Conservation (phyloP, 2,797 vertebrate species). For the Pseudocheirus occidentalis region DNA sequence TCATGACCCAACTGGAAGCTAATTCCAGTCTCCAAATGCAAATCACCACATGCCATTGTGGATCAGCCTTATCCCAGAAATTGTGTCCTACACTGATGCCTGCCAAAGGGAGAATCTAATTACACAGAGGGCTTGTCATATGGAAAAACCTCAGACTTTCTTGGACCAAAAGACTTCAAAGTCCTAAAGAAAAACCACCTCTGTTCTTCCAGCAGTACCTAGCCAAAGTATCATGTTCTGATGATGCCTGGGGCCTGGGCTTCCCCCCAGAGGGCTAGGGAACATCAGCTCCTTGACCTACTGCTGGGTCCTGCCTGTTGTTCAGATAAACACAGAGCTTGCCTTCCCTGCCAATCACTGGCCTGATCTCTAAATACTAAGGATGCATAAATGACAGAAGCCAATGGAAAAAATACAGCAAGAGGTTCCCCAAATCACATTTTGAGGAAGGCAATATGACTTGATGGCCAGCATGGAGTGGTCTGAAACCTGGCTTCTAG, state of each 20-base stretch:
- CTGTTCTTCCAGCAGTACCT: background rate
- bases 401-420: background rate
- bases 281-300: background rate
- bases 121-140: background rate
- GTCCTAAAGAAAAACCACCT: background rate
- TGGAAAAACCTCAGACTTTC: slow-evolving; percentile 27
- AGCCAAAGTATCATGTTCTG: background rate
- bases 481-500: background rate
- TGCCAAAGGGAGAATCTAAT: slow-evolving; percentile 9
- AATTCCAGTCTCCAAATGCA: background rate
- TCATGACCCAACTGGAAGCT: rapidly evolving
- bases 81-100: rapidly evolving
- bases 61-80: background rate
- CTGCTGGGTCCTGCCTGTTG: background rate
- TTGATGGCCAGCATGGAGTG: background rate
- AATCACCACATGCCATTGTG: background rate
- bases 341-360: background rate
- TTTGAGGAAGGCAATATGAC: background rate
- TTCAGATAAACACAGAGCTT: background rate
- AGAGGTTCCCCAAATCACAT: background rate
- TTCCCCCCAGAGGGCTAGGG: background rate
- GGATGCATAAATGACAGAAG: background rate
- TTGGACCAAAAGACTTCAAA: background rate
- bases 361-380: background rate
- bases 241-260: background rate